Percentiles rank a stretch among this genome's conserved stretches.
Conservation (phyloP, 2,888 invertebrate genomes). For the Meganola albula region DNA sequence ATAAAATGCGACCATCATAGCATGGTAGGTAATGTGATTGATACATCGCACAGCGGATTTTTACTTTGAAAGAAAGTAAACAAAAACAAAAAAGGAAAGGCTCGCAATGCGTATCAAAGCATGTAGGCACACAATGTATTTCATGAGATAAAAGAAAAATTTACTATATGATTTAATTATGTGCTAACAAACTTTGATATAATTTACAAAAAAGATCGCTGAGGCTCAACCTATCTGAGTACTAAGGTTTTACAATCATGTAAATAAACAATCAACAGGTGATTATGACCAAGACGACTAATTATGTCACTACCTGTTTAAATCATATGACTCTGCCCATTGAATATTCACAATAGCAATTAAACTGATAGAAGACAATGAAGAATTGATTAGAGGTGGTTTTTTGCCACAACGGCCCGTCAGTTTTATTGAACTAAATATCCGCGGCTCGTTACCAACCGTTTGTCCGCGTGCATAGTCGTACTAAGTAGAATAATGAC, state of each 20-base stretch:
- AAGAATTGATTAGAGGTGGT: slow-evolving; percentile 44
- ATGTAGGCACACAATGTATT: slow-evolving; percentile 19
- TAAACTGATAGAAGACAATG: slow-evolving; percentile 50
- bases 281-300: slow-evolving; percentile 37
- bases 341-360: slow-evolving; percentile 67
- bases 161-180: not conserved
- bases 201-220: slow-evolving; percentile 56
- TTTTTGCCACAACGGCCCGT: slow-evolving; percentile 34
- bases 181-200: slow-evolving; percentile 26
- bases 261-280: slow-evolving; percentile 30
- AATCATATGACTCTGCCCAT: slow-evolving; percentile 37
- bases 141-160: slow-evolving; percentile 1
- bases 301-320: slow-evolving; percentile 47
- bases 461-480: slow-evolving; percentile 3
- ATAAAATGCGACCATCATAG: slow-evolving; percentile 52
- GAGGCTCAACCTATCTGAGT: slow-evolving; percentile 31
- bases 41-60: slow-evolving; percentile 59
- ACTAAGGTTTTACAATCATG: slow-evolving; percentile 9
- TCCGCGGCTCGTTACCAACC: slow-evolving; percentile 15
- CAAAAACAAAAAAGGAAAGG: slow-evolving; percentile 27
- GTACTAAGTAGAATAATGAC: slow-evolving; percentile 38
- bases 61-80: slow-evolving; percentile 14
- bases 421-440: slow-evolving; percentile 20
- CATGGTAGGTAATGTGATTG: slow-evolving; percentile 45
- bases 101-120: slow-evolving; percentile 50